These are phyloP conservation scores for Dynastes maya DNA, from an alignment of 2,888 invertebrate species.

Conservation along the genomic window DNA sequence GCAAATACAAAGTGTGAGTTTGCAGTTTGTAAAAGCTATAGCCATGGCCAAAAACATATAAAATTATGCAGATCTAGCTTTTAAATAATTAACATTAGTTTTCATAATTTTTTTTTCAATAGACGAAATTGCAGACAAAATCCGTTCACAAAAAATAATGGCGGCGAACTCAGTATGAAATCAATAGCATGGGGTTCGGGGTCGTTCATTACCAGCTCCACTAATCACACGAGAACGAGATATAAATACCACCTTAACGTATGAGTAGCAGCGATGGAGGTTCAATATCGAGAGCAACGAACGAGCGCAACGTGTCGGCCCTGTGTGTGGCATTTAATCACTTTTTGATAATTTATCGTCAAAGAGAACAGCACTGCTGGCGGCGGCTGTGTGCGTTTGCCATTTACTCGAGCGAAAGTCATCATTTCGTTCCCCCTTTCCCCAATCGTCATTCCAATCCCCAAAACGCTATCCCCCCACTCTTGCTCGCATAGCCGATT, in stretches of 20 bases:
- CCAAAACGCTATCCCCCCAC: too few species aligned
- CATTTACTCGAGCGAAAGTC: slow-evolving; percentile 1
- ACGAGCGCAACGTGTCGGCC: neutral
- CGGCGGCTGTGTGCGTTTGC: slow-evolving; percentile 1
- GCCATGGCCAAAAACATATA: too few species aligned
- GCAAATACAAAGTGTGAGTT: too few species aligned
- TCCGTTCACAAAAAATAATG: too few species aligned
- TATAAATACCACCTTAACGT: too few species aligned
- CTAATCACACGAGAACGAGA: slow-evolving; percentile 40
- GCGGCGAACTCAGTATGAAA: slow-evolving; percentile 7
- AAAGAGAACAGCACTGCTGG: neutral
- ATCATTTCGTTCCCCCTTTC: neutral
- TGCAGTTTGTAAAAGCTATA: too few species aligned
- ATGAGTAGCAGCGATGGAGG: too few species aligned
- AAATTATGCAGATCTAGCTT: too few species aligned
- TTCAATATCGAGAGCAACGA: neutral
- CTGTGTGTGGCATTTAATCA: slow-evolving; percentile 49
- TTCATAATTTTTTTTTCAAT: too few species aligned
- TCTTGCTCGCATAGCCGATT: neutral
- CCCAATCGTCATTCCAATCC: neutral
- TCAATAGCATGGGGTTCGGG: neutral
- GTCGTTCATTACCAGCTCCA: slow-evolving; percentile 32
- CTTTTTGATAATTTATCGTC: slow-evolving; percentile 50
- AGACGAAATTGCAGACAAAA: too few species aligned
- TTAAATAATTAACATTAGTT: too few species aligned